Base-by-base conservation (phyloP, 2,888 invertebrate genomes). In the Therioaphis trifolii region DNA sequence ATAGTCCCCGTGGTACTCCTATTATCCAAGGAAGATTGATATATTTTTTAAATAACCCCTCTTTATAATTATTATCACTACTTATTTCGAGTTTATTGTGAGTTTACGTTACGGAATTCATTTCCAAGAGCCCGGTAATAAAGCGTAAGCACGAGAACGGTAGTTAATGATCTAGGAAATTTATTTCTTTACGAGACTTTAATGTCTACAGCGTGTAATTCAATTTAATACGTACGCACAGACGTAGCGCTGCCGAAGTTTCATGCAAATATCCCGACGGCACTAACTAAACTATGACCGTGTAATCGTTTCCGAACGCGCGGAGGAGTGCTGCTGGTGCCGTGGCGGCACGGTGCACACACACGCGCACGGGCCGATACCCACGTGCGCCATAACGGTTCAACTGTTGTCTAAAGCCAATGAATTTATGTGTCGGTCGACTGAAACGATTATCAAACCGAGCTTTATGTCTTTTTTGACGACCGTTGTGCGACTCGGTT, bases 1-100 rank as follows among this genome's bases (percentile, higher is more conserved):
- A 75, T 24, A 58, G 40, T 55, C 75, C 40, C 58, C 24, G 40
- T 3, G 24, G 75, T 18, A 75, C 58, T 49, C 43, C 43, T 69
- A 52, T 1, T 71, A 58, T 55, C 58, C 24, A 7, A 40, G 43
- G n/a, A 61, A 76, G n/a, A 76, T 76, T 61, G 27, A 76, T 76
- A 61, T 61, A 46, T 76, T 43, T 71, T 75, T 61, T 61, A 75
- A 75, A 61, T 12, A 43, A 76, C 27, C 35, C 72, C 43, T 43
- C 24, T 46, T 43, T 27, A 43, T 76, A 61, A 61, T 52, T 43
- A 75, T 61, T 46, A 61, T 61, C 27, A n/a, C 18, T 46, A 46
- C 61, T 76, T 27, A 18, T 75, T 75, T 75, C 75, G 18, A 58
- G 40, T 75, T 74, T 40, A 55, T 40, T 24, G 15, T 40, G 4